Base-by-base conservation (phyloP, 2,888 invertebrate genomes). In the Meandrusa payeni region DNA sequence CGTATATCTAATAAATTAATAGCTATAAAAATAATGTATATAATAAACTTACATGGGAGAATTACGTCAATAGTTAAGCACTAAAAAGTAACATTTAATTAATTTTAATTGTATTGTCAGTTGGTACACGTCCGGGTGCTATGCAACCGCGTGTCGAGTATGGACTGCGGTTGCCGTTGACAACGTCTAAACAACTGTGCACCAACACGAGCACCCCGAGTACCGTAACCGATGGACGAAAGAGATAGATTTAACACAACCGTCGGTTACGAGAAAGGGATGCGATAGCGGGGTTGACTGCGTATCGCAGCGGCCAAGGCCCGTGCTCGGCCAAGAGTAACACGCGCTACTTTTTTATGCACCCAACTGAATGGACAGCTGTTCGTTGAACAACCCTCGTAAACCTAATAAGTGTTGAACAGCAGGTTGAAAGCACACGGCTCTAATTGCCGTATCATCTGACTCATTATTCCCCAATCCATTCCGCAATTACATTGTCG, bases 141-240 rank as follows among this genome's bases (percentile, higher is more conserved):
- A 61, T 59, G 63, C 59, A 66, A 67, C 68, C 66, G 68, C 61
- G 66, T 67, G 68, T 61, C 69, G 64, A 77, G 78, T 83, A 74
- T 81, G 69, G 68, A 69, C 76, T 72, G 65, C 71, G 71, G 86
- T 87, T 85, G 85, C 83, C 69, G 57, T 54, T 74, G 78, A 75
- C 86, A 78, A 86, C 86, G 76, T 66, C 68, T 69, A 75, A 86
- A 85, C 86, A 85, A 79, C 80, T 73, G 68, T 63, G 60, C 67
- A 73, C 70, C 64, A 73, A 68, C 75, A 76, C 64, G 61, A 71
- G 64, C 64, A 74, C 76, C 76, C 74, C 62, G 67, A 50, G 53
- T 55, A 57, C 59, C 59, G 63, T 64, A 52, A 66, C 61, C 61
- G 55, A 56, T 41, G 67, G 63, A 59, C 47, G 69, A 78, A 53